phyloP scores from a whole-genome alignment of 2,797 vertebrate species.

The Phrynocephalus vlangalii region DNA sequence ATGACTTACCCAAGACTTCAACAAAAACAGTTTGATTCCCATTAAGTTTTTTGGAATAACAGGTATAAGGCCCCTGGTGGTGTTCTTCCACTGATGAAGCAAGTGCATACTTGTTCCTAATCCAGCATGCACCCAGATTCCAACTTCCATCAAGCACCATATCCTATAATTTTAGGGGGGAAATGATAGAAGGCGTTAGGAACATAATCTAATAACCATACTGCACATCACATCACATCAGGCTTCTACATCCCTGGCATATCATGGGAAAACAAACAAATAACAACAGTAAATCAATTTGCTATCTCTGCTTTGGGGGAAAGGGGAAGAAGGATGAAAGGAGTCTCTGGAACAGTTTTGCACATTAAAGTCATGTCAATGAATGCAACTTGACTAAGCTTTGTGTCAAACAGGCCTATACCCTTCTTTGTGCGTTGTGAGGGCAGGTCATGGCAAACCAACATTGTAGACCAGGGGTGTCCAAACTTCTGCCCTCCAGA shows the following conservation, averaged over 20 bases:
- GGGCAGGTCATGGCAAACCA: neutral
- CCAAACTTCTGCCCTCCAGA: neutral
- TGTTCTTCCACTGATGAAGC: constrained; percentile 63
- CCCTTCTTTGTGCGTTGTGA: neutral
- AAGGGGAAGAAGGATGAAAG: too few relatives aligned
- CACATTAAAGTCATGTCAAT: too few relatives aligned
- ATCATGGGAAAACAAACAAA: too few relatives aligned
- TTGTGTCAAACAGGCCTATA: too few relatives aligned
- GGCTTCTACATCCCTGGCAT: too few relatives aligned
- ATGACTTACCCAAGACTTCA: constrained; percentile 79
- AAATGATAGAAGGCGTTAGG: neutral
- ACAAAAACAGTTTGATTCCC: constrained; percentile 73
- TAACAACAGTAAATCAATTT: too few relatives aligned
- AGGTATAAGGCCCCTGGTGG: constrained; percentile 75
- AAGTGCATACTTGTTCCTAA: constrained; percentile 72
- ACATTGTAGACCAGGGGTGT: neutral
- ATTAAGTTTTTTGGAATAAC: constrained; percentile 73
- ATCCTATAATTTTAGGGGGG: constrained; percentile 64
- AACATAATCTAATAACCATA: neutral
- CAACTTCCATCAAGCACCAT: constrained; percentile 60
- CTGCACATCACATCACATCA: too few relatives aligned
- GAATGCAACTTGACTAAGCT: too few relatives aligned
- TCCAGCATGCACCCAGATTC: constrained; percentile 62
- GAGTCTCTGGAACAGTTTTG: too few relatives aligned
- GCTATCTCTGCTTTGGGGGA: too few relatives aligned